Evolutionary conservation across 1,140 invertebrate genomes (phyloP), one percentile per base, ranked within the genome.

Genomic region (Solenopsis invicta): DNA sequence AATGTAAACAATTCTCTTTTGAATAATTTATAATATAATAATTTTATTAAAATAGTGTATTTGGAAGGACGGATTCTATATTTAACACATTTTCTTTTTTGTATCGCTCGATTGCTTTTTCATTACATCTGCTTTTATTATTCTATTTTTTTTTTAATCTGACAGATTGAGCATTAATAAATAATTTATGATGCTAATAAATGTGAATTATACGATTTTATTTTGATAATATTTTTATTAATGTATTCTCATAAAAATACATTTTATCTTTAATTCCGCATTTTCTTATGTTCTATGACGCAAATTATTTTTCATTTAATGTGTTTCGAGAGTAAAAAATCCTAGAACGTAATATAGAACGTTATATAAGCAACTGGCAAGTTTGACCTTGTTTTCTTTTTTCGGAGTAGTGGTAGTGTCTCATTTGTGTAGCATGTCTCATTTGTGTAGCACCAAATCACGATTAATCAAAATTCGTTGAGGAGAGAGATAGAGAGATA

Each of bases 401-500:
- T 52, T 9, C 9, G n/a, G 4, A 18, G 13, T 13, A 48, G 10
- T 45, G 16, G 21, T 62, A 21, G 18, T 37, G 34, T 48, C n/a
- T n/a, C 24, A 0, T 34, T 24, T 16, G n/a, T 12, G 45, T 67
- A 24, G 21, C 12, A 24, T n/a, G n/a, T n/a, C n/a, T n/a, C 24
- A 0, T 34, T 24, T 16, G n/a, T 12, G 45, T 67, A 24, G 21
- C 12, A 24, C 21, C 66, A 16, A 69, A 69, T 69, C 21, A 56
- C 52, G 37, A 82, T 59, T 82, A 61, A 29, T 48, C 45, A 74
- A 61, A 74, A 61, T 50, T 18, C 9, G 34, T 21, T 37, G 41
- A 18, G 21, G 54, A 56, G n/a, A 48, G 24, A 37, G 5, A 13
- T 8, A 21, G n/a, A 48, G 24, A 37, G 5, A 18, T 10, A 62